Evolutionary conservation across 92 coral and sea anemone species (phyloP).

Genomic region (Pocillopora grandis): DNA sequence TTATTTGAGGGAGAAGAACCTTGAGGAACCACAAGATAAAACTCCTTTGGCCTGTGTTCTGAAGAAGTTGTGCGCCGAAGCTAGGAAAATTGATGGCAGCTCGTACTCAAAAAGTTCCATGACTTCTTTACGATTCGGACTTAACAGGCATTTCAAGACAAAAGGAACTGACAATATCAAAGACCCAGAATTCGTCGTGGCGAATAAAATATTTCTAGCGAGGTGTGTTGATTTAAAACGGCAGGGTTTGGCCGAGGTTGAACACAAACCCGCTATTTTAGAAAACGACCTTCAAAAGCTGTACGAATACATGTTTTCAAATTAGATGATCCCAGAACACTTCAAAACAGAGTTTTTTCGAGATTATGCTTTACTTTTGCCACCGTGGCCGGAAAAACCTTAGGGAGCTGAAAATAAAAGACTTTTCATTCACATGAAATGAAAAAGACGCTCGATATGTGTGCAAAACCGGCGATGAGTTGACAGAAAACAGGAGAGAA

Average conservation of each 20-base stretch:
- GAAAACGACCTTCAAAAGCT: constrained; percentile 47
- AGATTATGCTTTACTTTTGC: constrained; percentile 62
- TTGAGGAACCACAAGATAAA: no score
- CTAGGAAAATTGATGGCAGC: no score
- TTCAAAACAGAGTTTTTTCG: constrained; percentile 70
- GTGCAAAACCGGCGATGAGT: background rate
- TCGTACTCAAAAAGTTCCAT: no score
- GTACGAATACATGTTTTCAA: constrained; percentile 36
- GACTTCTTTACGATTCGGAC: no score
- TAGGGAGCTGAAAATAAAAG: constrained; percentile 40
- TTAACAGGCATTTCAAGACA: no score
- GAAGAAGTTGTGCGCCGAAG: no score
- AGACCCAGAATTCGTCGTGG: no score
- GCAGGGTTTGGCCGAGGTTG: background rate
- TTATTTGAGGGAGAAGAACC: no score
- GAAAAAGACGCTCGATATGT: background rate
- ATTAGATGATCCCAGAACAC: constrained; percentile 45
- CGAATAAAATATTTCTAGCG: no score
- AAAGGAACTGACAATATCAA: no score
- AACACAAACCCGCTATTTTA: constrained; percentile 42
- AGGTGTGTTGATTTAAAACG: background rate
- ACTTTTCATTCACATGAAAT: constrained; percentile 22
- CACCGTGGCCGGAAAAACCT: constrained; percentile 59
- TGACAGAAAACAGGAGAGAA: background rate
- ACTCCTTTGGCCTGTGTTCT: no score